Evolutionary conservation across 2,888 invertebrate genomes (phyloP).

Genomic region (Lissocephala sabroskyi): DNA sequence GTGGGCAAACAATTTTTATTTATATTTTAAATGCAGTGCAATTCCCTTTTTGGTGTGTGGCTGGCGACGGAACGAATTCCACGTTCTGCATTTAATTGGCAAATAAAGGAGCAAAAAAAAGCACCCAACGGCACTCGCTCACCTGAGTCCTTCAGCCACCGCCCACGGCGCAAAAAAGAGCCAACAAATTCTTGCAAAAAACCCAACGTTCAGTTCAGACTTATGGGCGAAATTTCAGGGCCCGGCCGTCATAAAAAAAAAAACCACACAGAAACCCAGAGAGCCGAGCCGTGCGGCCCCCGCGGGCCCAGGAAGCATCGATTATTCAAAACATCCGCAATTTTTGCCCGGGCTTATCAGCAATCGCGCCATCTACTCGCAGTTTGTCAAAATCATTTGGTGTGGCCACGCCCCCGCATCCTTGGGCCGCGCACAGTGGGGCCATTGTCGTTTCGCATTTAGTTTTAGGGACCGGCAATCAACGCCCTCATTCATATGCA

Average conservation of each 20-base stretch:
- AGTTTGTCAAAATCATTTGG: conserved; percentile 52
- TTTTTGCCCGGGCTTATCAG: conserved; percentile 53
- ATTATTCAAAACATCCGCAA: conserved; percentile 64
- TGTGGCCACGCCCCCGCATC: conserved; percentile 12
- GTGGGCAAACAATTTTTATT: conserved; percentile 61
- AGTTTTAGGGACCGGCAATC: neutral
- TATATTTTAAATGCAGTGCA: too few species aligned
- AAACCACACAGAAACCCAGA: conserved; percentile 2
- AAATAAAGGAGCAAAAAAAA: conserved; percentile 42
- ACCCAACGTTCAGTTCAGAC: too few species aligned
- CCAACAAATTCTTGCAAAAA: too few species aligned
- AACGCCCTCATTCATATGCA: conserved; percentile 52
- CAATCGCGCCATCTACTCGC: conserved; percentile 54
- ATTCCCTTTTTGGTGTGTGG: too few species aligned
- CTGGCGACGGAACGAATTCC: too few species aligned
- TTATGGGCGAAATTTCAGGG: too few species aligned
- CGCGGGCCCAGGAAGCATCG: conserved; percentile 57
- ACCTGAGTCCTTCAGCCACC: too few species aligned
- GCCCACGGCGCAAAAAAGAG: too few species aligned
- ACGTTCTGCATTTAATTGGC: conserved; percentile 60
- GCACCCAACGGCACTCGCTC: too few species aligned
- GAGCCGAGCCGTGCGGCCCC: neutral
- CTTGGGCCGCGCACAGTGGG: neutral
- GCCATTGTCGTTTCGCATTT: conserved; percentile 36
- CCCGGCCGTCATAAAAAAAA: too few species aligned